These are phyloP conservation scores for Chaetorhynchus papuensis DNA, from an alignment of 2,113 vertebrate genomes.

Conservation along the genomic window DNA sequence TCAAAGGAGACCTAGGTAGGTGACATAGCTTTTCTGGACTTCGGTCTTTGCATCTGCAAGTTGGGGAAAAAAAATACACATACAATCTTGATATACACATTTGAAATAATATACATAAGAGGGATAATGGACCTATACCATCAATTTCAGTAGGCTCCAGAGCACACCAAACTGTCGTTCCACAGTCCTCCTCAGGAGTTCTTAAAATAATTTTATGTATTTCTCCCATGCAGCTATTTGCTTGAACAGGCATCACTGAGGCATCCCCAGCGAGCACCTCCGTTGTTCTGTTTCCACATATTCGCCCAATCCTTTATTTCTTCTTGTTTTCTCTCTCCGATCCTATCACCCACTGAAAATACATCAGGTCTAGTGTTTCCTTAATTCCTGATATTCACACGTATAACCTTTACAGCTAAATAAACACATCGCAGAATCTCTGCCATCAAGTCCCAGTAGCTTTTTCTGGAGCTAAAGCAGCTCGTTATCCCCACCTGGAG, in stretches of 20 bases:
- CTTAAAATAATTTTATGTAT: background rate
- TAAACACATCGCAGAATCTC: background rate
- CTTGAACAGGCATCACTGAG: background rate
- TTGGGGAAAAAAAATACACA: background rate
- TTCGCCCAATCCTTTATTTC: background rate
- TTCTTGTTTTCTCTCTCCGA: background rate
- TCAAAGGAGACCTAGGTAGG: background rate
- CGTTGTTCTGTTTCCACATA: background rate
- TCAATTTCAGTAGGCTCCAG: background rate
- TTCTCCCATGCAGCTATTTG: background rate
- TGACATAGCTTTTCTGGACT: background rate
- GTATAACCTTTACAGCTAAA: background rate
- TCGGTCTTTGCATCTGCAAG: background rate
- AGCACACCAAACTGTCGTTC: background rate
- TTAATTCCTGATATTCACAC: background rate
- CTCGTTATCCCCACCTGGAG: constrained; percentile 46
- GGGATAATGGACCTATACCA: background rate
- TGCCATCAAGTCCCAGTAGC: background rate
- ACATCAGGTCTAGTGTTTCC: background rate
- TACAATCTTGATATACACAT: background rate
- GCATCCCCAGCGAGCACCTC: background rate
- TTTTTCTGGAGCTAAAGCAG: background rate
- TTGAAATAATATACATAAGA: background rate
- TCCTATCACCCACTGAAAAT: background rate
- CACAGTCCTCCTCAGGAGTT: background rate